These are phyloP conservation scores for Luidia sarsii DNA, from an alignment of 53 echinoderm and acorn worm genomes.

Conservation along the genomic window DNA sequence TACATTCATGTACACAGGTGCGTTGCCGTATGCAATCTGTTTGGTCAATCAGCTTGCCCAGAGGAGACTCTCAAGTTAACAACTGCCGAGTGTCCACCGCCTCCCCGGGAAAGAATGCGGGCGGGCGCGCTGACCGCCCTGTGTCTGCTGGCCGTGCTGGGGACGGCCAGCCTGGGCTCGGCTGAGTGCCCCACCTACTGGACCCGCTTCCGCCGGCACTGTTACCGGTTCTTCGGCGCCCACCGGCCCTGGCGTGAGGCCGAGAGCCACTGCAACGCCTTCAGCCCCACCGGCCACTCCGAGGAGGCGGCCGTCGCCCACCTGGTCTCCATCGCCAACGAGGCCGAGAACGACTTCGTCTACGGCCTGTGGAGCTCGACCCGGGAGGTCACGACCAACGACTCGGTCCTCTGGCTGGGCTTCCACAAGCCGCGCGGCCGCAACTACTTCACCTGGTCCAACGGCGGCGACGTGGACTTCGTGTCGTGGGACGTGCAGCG, in stretches of 20 bases:
- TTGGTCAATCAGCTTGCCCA: too few species aligned
- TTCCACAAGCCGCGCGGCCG: constrained; percentile 52
- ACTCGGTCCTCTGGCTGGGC: constrained; percentile 48
- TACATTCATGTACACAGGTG: too few species aligned
- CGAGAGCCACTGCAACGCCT: constrained; percentile 50
- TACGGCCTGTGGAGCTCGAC: constrained; percentile 47
- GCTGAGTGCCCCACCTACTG: constrained; percentile 54
- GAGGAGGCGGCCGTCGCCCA: constrained; percentile 37
- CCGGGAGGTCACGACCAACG: constrained; percentile 5
- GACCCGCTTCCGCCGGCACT: constrained; percentile 48
- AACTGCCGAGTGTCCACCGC: too few species aligned
- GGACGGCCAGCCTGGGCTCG: background rate
- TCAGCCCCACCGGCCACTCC: constrained; percentile 40
- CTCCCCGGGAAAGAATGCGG: too few species aligned
- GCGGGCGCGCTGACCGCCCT: constrained; percentile 9
- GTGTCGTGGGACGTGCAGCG: constrained; percentile 48
- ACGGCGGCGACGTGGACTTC: constrained; percentile 44
- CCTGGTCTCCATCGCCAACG: constrained; percentile 44
- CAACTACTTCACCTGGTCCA: constrained; percentile 58
- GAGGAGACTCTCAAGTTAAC: too few species aligned
- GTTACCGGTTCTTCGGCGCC: constrained; percentile 57
- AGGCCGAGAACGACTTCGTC: constrained; percentile 47
- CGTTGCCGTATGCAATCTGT: too few species aligned
- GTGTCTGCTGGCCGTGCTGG: constrained; percentile 9
- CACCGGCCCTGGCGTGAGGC: constrained; percentile 40